These are phyloP conservation scores for Nixonia krombeini DNA, from an alignment of 1,140 invertebrate genomes.

Conservation along the genomic window DNA sequence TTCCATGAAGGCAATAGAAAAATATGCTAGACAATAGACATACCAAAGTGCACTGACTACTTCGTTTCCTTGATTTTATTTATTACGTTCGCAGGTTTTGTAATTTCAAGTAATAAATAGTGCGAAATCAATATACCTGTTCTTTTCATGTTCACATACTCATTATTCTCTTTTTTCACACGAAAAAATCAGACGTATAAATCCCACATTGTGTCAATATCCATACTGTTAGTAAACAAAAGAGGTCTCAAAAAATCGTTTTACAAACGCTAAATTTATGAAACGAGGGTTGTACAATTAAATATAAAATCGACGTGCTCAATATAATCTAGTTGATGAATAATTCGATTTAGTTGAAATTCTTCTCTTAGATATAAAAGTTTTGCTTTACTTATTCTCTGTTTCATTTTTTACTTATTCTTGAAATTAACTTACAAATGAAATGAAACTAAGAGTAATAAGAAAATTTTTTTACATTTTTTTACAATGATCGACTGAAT, in stretches of 20 bases:
- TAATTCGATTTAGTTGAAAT: no score
- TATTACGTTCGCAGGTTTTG: conserved; percentile 6
- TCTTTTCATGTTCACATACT: no score
- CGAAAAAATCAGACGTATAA: no score
- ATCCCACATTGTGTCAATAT: not conserved
- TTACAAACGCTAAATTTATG: conserved; percentile 1
- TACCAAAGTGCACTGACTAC: conserved; percentile 29
- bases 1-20: conserved; percentile 29
- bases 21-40: conserved; percentile 32
- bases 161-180: no score
- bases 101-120: not conserved
- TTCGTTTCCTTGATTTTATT: conserved; percentile 13
- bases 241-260: not conserved
- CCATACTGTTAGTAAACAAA: not conserved
- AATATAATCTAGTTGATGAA: conserved; percentile 17
- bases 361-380: no score
- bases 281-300: conserved; percentile 7
- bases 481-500: conserved; percentile 17
- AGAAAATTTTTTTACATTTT: not conserved
- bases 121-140: not conserved
- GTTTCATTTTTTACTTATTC: no score
- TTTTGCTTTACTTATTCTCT: no score
- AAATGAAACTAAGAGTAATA: no score
- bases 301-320: no score
- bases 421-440: no score